phyloP scores from a whole-genome alignment of 2,113 vertebrate species.

The Tychaedon coryphoeus region DNA sequence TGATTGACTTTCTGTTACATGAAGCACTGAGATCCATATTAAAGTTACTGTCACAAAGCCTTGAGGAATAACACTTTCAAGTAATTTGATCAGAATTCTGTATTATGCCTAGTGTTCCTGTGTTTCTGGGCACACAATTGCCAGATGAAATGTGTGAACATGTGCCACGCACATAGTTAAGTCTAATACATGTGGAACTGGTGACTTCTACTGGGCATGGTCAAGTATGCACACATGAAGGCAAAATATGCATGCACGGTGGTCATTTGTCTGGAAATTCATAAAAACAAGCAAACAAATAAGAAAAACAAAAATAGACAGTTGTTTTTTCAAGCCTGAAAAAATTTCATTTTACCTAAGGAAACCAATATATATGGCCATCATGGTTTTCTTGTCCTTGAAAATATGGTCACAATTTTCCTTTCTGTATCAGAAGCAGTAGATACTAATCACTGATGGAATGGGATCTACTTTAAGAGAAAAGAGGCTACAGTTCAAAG shows the following conservation, averaged over 20 bases:
- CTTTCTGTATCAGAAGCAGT: background rate
- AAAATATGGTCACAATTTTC: background rate
- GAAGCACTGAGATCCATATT: background rate
- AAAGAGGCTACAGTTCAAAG: background rate
- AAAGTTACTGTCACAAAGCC: background rate
- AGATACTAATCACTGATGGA: background rate
- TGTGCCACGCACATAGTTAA: background rate
- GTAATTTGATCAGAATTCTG: background rate
- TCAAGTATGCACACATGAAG: background rate
- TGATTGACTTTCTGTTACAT: background rate
- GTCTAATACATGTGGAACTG: background rate
- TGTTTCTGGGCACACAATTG: fast-evolving
- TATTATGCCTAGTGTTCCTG: fast-evolving
- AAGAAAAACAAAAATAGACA: fast-evolving
- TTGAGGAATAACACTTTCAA: background rate
- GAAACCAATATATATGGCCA: background rate
- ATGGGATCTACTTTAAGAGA: background rate
- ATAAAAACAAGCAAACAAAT: too few relatives aligned
- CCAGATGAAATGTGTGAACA: background rate
- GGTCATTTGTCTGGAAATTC: background rate
- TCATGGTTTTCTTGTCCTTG: background rate
- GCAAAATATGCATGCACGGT: background rate
- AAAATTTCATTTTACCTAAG: background rate
- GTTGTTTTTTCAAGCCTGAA: background rate
- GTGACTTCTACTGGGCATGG: background rate